Conservation (phyloP, 2,113 vertebrate genomes). For the Rhynchopsitta pachyrhyncha region DNA sequence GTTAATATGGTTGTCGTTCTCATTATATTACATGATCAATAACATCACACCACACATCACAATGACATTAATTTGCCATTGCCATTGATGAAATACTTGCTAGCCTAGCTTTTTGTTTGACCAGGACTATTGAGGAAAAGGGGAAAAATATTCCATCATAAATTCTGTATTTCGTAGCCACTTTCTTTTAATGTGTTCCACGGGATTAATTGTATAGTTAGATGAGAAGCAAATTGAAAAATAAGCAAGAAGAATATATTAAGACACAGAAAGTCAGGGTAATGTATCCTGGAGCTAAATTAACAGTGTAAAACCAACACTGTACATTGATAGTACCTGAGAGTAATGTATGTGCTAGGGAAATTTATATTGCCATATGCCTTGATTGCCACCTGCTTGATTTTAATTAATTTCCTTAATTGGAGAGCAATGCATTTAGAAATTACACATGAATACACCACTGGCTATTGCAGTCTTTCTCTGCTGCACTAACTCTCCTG, state of each 20-base stretch:
- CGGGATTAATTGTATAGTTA: background rate
- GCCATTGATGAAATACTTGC: background rate
- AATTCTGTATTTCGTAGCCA: background rate
- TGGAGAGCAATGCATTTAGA: conserved; percentile 59
- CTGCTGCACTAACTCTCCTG: conserved; percentile 34
- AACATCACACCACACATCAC: background rate
- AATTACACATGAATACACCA: conserved; percentile 54
- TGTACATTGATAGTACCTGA: conserved; percentile 26
- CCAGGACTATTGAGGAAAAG: background rate
- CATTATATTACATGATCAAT: background rate
- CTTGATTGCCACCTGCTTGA: conserved; percentile 46
- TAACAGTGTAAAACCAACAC: conserved; percentile 15
- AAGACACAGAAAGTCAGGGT: background rate
- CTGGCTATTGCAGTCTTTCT: conserved; percentile 40
- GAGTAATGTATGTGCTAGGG: conserved; percentile 32
- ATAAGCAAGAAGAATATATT: background rate
- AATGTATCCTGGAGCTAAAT: conserved; percentile 22
- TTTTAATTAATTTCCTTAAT: conserved; percentile 69
- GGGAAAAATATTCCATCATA: background rate
- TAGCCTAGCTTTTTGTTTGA: background rate
- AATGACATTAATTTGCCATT: background rate
- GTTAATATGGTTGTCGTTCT: background rate
- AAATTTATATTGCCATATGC: conserved; percentile 58
- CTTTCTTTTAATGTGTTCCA: background rate
- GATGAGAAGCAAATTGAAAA: background rate